A percentile compares a stretch with the other conserved stretches of the same genome.
Evolutionary conservation across 2,888 invertebrate genomes (phyloP).

Genomic region (Agonopterix heracliana): DNA sequence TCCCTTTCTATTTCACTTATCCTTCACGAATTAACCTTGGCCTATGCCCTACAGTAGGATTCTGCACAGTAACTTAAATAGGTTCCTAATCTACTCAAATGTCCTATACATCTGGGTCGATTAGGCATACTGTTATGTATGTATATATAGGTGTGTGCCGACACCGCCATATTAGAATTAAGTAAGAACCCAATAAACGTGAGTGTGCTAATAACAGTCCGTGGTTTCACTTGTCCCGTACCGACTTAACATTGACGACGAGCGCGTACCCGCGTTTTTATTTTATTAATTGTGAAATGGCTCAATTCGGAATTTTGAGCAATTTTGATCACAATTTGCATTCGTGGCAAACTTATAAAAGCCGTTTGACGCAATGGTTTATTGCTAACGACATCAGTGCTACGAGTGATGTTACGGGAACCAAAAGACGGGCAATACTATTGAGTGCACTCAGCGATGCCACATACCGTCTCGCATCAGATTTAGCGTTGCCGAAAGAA

Average conservation of each 20-base stretch:
- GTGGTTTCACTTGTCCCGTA: background rate
- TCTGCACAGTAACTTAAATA: too few species aligned
- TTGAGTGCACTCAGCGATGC: conserved; percentile 1
- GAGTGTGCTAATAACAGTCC: background rate
- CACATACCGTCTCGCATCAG: background rate
- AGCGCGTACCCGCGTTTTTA: background rate
- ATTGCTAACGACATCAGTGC: background rate
- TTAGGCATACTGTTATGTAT: too few species aligned
- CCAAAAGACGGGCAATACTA: background rate
- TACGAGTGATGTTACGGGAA: background rate
- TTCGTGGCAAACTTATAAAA: conserved; percentile 2
- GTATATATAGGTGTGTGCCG: too few species aligned
- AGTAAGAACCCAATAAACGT: background rate
- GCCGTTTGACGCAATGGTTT: background rate
- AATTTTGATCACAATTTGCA: background rate
- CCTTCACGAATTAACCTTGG: too few species aligned
- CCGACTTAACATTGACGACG: background rate
- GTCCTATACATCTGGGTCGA: too few species aligned
- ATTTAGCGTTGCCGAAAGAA: conserved; percentile 1
- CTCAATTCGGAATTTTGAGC: background rate
- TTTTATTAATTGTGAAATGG: background rate
- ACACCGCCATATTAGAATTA: too few species aligned
- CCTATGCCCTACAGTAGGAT: too few species aligned
- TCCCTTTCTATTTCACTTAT: too few species aligned
- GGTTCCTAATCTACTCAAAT: too few species aligned